Evolutionary conservation across 1,140 invertebrate genomes (phyloP).

Genomic region (Rhopalosiphum padi): DNA sequence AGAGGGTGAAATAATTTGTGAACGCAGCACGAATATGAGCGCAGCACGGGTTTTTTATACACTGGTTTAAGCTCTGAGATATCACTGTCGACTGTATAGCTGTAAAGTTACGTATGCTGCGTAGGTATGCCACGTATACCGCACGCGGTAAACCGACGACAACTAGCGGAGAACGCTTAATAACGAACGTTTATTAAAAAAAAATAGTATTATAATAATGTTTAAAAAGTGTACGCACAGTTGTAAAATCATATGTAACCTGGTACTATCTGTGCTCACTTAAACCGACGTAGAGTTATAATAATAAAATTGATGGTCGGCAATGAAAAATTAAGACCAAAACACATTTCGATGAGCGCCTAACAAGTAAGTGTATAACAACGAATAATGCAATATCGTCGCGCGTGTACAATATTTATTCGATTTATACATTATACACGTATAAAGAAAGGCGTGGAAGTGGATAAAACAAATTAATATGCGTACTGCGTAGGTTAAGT

Average conservation of each 20-base stretch:
- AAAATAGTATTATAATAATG: background rate
- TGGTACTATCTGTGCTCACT: background rate
- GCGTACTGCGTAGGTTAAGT: background rate
- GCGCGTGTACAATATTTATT: background rate
- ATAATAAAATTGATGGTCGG: background rate
- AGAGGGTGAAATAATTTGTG: constrained; percentile 43
- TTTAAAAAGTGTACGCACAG: background rate
- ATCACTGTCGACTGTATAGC: background rate
- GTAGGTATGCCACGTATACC: background rate
- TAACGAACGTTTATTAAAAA: background rate
- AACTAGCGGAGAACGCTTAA: background rate
- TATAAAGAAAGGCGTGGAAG: background rate
- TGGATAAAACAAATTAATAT: background rate
- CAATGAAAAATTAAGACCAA: background rate
- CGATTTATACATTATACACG: background rate
- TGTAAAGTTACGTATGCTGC: background rate
- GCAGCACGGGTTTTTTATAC: background rate
- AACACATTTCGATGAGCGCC: background rate
- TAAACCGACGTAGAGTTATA: background rate
- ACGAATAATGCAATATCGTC: background rate
- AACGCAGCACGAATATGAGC: background rate
- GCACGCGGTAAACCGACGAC: background rate
- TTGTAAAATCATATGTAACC: background rate
- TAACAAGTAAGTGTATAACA: background rate
- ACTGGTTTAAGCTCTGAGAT: background rate